Evolutionary conservation across 2,113 vertebrate species (phyloP).

Genomic region (Anser brachyrhynchus): DNA sequence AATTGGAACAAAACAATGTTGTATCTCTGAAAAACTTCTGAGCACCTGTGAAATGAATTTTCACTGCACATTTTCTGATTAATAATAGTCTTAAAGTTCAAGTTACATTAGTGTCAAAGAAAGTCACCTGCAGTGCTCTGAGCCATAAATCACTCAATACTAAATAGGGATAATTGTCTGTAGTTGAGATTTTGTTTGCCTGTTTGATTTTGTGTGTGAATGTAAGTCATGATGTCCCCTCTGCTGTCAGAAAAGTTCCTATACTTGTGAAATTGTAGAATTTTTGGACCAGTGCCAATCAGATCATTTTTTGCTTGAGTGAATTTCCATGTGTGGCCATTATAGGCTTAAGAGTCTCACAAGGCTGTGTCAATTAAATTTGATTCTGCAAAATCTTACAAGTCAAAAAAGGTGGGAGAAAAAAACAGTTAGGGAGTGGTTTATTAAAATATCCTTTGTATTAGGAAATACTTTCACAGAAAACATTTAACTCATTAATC

Average conservation of each 20-base stretch:
- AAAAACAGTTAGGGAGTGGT: background rate
- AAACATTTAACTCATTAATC: background rate
- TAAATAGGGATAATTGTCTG: background rate
- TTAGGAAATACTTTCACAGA: background rate
- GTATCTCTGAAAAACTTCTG: background rate
- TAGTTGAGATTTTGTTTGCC: background rate
- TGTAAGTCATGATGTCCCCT: background rate
- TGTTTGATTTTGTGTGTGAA: background rate
- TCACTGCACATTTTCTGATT: background rate
- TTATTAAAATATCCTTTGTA: background rate
- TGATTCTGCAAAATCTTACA: background rate
- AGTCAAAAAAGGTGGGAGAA: background rate
- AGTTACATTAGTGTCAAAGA: background rate
- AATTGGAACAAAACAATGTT: background rate
- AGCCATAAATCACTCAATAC: background rate
- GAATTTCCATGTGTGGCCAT: background rate
- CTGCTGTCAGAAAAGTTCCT: background rate
- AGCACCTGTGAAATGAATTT: background rate
- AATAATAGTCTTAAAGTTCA: background rate
- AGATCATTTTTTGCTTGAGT: background rate
- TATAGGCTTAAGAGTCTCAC: background rate
- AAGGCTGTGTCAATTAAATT: background rate
- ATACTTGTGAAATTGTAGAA: background rate
- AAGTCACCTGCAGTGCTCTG: background rate
- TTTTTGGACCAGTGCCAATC: background rate